A percentile compares a stretch with the other conserved stretches of the same genome.
Evolutionary conservation across 2,888 invertebrate species (phyloP).

Genomic region (Cryptocheilus praepositus): DNA sequence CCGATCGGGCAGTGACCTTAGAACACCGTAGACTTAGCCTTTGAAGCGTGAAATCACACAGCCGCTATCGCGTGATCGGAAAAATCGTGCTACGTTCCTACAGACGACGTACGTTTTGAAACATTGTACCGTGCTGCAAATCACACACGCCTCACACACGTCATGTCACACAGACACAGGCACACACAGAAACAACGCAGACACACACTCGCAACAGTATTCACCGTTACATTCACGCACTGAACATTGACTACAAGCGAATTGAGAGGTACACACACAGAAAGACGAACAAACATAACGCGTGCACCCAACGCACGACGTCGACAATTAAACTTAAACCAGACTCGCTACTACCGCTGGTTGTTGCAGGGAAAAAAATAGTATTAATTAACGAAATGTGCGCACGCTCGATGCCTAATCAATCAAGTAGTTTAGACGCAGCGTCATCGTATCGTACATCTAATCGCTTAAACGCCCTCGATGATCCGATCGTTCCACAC

Average conservation of each 20-base stretch:
- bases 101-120: too few species aligned
- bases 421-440: constrained; percentile 15
- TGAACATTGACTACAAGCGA: constrained; percentile 9
- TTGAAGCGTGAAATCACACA: too few species aligned
- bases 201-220: background rate
- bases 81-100: too few species aligned
- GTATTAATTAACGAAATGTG: constrained; percentile 2
- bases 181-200: background rate
- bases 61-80: too few species aligned
- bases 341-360: constrained; percentile 10
- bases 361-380: background rate
- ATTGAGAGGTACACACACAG: constrained; percentile 21
- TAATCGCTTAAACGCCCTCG: too few species aligned
- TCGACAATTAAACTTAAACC: constrained; percentile 11
- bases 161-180: constrained; percentile 12
- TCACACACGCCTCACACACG: constrained; percentile 8
- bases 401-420: constrained; percentile 21
- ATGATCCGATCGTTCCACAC: too few species aligned
- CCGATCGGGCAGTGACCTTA: too few species aligned
- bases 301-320: constrained; percentile 11
- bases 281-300: constrained; percentile 10
- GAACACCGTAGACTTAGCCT: too few species aligned
- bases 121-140: constrained; percentile 11
- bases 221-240: background rate
- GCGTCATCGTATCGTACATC: constrained; percentile 10